Evolutionary conservation across 1,140 invertebrate genomes (phyloP), one percentile per base, ranked within the genome.

Genomic region (Drosophila yakuba): DNA sequence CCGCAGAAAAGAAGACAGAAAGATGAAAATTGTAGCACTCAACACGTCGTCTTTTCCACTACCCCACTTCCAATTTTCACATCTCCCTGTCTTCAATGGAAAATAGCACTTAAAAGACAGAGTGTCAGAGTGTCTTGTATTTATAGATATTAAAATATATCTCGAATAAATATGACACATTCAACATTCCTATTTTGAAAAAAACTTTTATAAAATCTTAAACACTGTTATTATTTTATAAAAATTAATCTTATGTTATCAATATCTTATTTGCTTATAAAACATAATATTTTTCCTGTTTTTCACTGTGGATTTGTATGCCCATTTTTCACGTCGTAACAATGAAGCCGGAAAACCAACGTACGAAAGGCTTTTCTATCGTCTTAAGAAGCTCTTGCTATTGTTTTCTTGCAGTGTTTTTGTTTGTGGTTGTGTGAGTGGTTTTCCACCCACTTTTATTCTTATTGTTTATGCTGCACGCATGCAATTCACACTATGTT

Each of bases 321-420:
- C 6, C 2, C 45, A 48, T 48, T 48, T 48, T 25, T 48, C 8
- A 2, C 3, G 4, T 15, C 28, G 8, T 50, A 50, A 66, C 35
- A 58, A 66, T 66, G 17, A 14, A 44, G 38, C 8, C 11, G n/a
- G 38, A 28, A 44, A 68, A 44, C 12, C 11, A 28, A n/a, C 20
- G 36, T 47, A 32, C 14, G 28, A 60, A 66, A 75, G 43, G 23
- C 54, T 54, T 48, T 54, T 39, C n/a, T 20, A 39, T 23, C 12
- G 36, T 39, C 39, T n/a, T 39, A 60, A 50, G 44, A 67, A 44
- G 38, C 44, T 67, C 67, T 44, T 67, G 48, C 23, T 32, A 15
- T 62, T 35, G 51, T 74, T 73, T 73, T 73, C 50, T 48, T n/a
- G 15, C 58, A 44, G 54, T 54, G 67, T 55, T 61, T 50, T 61